Base-by-base conservation (phyloP, 2,888 invertebrate species). In the Amphimallon solstitiale region DNA sequence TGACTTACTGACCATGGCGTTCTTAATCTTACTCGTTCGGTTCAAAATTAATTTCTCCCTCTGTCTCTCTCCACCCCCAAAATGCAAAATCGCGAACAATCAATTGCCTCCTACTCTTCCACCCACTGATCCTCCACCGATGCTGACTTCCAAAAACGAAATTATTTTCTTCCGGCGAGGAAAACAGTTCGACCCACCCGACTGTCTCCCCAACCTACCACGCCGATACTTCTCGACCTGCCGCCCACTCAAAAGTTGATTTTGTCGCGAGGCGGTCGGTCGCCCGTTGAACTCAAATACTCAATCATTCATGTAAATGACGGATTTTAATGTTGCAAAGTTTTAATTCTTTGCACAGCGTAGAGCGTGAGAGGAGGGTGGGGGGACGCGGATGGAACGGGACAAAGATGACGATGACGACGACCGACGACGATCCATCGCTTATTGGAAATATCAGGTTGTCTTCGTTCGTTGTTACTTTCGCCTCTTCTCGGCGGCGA, bases 221-320 rank as follows among this genome's bases (percentile, higher is more conserved):
- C n/a, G n/a, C n/a, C n/a, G n/a, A 29, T 29, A 7, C 29, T 29
- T 29, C 5, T 29, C 9, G 7, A 5, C 9, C 29, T 9, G 29
- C 29, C 29, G 29, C 29, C 29, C 29, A 29, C 29, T 29, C 5
- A 1, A 5, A 29, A 29, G 29, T 29, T 29, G 29, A 29, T 29
- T 29, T 29, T 29, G 29, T 29, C 29, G n/a, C n/a, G 6, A 29
- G 29, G 29, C 29, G 29, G 29, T 9, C 29, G 29, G n/a, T n/a
- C 29, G 2, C 29, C 7, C 29, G 29, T n/a, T 29, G 29, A 29
- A 29, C 29, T 29, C 29, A 29, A 29, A 29, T 29, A 29, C 80
- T 81, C 81, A 80, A 81, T 82, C 81, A 81, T 81, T 81, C 80
- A 80, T 81, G 80, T 80, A 80, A 80, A 81, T 81, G 80, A 80